Percentiles rank a stretch among this genome's conserved stretches.
These are phyloP conservation scores for Dione juno DNA, from an alignment of 2,888 invertebrate genomes.

Conservation along the genomic window DNA sequence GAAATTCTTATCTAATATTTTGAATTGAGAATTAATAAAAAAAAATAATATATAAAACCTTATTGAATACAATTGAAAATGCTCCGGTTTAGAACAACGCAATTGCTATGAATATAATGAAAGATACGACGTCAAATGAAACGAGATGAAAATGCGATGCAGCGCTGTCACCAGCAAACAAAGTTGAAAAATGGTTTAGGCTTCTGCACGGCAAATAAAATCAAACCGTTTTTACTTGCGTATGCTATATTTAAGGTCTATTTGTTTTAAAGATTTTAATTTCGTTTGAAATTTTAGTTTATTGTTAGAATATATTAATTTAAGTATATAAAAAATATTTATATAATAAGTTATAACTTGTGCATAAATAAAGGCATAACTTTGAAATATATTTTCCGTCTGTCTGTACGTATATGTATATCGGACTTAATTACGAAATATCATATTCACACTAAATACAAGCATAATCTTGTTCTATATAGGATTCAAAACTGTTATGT, in stretches of 20 bases:
- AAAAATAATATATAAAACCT: neutral
- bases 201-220: slow-evolving; percentile 33
- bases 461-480: neutral
- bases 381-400: too few species aligned
- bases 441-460: neutral
- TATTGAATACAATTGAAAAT: slow-evolving; percentile 23
- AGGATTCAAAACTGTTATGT: neutral
- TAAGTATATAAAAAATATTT: too few species aligned
- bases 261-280: slow-evolving; percentile 17
- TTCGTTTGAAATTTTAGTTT: neutral
- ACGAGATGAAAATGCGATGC: slow-evolving; percentile 35
- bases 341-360: too few species aligned
- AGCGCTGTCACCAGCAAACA: slow-evolving; percentile 38
- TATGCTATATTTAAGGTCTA: slow-evolving; percentile 26
- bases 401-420: too few species aligned
- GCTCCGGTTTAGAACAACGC: slow-evolving; percentile 22
- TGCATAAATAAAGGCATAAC: too few species aligned
- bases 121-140: slow-evolving; percentile 29
- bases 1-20: too few species aligned
- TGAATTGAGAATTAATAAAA: neutral
- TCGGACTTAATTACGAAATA: too few species aligned
- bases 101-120: slow-evolving; percentile 29
- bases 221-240: slow-evolving; percentile 31
- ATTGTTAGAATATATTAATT: too few species aligned
- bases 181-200: slow-evolving; percentile 32